Percentiles rank a stretch among this genome's conserved stretches.
Conservation (phyloP, 2,888 invertebrate species). For the Apamea epomidion region DNA sequence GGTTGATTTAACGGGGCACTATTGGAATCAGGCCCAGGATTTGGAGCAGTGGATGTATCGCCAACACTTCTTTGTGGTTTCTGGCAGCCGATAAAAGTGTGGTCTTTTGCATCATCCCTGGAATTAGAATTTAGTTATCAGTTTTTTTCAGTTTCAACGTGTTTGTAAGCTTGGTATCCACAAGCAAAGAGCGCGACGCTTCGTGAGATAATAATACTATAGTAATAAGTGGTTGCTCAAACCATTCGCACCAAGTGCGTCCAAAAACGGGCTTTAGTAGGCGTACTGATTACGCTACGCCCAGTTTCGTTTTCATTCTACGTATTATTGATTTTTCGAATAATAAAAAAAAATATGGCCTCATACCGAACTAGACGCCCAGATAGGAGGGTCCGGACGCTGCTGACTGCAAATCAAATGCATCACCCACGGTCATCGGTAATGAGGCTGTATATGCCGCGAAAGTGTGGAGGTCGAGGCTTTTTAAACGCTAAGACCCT, state of each 20-base stretch:
- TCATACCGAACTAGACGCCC: no score
- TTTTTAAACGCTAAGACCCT: no score
- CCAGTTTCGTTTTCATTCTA: neutral
- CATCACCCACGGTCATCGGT: no score
- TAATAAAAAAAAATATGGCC: no score
- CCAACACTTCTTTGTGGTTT: neutral
- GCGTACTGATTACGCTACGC: no score
- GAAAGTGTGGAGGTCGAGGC: no score
- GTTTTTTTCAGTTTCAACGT: neutral
- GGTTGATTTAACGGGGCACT: neutral
- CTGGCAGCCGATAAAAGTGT: conserved; percentile 27
- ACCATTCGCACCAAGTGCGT: no score
- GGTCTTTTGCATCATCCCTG: conserved; percentile 39
- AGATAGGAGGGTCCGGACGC: no score
- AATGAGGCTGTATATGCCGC: no score
- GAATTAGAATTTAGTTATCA: conserved; percentile 16
- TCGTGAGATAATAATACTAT: neutral
- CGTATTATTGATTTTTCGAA: neutral
- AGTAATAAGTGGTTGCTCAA: no score
- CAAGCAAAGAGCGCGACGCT: neutral
- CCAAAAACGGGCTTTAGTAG: no score
- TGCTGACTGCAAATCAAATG: no score
- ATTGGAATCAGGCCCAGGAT: neutral
- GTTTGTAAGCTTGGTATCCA: neutral
- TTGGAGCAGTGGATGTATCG: neutral